Percentiles rank a stretch among this genome's conserved stretches.
Conservation (phyloP, 2,797 vertebrate species). For the Lindbergichthys nudifrons region DNA sequence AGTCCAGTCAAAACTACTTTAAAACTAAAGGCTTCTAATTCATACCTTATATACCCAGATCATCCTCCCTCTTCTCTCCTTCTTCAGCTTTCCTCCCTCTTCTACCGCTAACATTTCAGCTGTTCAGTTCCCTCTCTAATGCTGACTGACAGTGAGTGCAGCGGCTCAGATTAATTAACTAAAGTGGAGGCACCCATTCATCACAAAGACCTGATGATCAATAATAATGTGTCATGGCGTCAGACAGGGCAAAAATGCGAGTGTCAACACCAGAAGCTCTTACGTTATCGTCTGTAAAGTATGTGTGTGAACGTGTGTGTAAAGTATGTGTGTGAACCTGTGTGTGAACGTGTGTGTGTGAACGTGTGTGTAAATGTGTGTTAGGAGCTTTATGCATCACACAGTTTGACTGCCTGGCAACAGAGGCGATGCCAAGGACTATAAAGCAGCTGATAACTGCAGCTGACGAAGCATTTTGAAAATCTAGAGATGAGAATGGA, state of each 20-base stretch:
- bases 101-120: slow-evolving; percentile 12
- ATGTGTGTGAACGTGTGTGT: neutral
- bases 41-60: neutral
- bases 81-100: neutral
- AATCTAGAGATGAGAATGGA: neutral
- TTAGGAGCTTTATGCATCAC: neutral
- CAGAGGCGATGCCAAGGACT: slow-evolving; percentile 1
- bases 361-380: slow-evolving; percentile 5
- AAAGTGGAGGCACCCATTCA: slow-evolving; percentile 72
- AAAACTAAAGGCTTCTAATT: neutral
- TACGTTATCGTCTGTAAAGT: neutral
- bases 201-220: slow-evolving; percentile 53
- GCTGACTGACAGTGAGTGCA: slow-evolving; percentile 29
- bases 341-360: neutral
- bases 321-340: neutral
- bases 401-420: slow-evolving; percentile 9
- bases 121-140: neutral
- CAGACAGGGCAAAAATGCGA: slow-evolving; percentile 27
- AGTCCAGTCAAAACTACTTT: neutral
- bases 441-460: slow-evolving; percentile 2
- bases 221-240: slow-evolving; percentile 32
- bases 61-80: neutral
- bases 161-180: slow-evolving; percentile 62
- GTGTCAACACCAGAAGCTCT: slow-evolving; percentile 13
- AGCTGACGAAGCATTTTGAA: slow-evolving; percentile 17